Base-by-base conservation (phyloP, 2,888 invertebrate species). In the Drosophila algonquin region DNA sequence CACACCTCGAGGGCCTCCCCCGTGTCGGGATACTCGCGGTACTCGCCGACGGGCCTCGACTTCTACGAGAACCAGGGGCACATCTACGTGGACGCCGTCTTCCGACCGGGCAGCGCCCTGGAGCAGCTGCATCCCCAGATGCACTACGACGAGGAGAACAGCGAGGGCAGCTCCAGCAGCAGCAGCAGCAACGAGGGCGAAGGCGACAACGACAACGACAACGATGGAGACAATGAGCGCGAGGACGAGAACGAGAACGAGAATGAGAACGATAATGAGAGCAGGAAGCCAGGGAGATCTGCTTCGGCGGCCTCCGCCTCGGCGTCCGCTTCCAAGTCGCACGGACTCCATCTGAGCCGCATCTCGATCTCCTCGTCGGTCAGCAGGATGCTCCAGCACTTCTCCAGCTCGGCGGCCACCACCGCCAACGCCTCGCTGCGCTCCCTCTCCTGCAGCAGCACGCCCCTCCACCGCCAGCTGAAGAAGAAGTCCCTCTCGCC, bases 371-470 rank as follows among this genome's bases (percentile, higher is more conserved):
- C 94, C 3, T 93, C 94, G 0, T 95, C 95, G 27, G 95, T 95
- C 47, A 93, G 95, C 56, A 94, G 94, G 63, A 95, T 95, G 32
- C 94, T 96, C 84, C 95, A 95, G 89, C 95, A 94, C 81, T 92
- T 96, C 56, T 94, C 93, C 77, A 93, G 94, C 47, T 93, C 94
- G 40, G 80, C 93, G 77, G 93, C 94, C 46, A 93, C 94, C 44
- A 81, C 93, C 77, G 93, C 94, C 45, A 93, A 94, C 0, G 93
- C 93, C 7, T 90, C 91, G 54, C 69, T 86, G 45, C 93, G 95
- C 45, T 95, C 95, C 0, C 93, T 94, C 53, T 95, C 95, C 64
- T 94, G 94, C 90, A 94, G 93, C 65, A 94, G 94, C 59, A 93
- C 92, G 12, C 92, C 92, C 9, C 67, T 90, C 18, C 40, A 40